Percentiles rank a stretch among this genome's conserved stretches.
Conservation (phyloP, 1,140 invertebrate genomes). For the Neodiprion fabricii region DNA sequence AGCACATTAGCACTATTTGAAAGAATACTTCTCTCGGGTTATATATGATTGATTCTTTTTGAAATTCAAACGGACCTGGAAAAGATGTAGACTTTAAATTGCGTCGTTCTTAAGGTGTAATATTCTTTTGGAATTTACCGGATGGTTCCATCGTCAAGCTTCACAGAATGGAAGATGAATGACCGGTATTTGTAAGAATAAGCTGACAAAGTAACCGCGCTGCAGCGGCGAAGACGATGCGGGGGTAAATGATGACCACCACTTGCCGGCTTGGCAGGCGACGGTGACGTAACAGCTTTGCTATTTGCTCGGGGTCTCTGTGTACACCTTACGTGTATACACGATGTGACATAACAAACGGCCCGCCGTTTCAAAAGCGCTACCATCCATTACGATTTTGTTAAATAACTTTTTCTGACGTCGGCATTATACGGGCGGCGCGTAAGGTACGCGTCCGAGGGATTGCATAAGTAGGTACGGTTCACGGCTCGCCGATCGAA, state of each 20-base stretch:
- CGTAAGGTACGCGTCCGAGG: not conserved
- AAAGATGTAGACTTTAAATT: too few species aligned
- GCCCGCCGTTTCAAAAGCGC: not conserved
- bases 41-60: too few species aligned
- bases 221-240: not conserved
- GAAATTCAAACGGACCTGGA: too few species aligned
- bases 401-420: not conserved
- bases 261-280: not conserved
- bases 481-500: not conserved
- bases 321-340: not conserved
- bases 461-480: not conserved
- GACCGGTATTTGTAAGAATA: constrained; percentile 2
- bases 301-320: not conserved
- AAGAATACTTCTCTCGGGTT: too few species aligned
- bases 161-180: not conserved
- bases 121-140: too few species aligned
- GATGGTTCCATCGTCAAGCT: too few species aligned
- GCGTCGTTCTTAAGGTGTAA: too few species aligned
- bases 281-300: not conserved
- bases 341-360: not conserved
- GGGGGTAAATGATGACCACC: not conserved
- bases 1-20: too few species aligned
- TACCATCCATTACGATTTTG: not conserved
- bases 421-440: too few species aligned
- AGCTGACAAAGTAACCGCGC: not conserved